A percentile compares a stretch with the other conserved stretches of the same genome.
phyloP scores from a whole-genome alignment of 1,140 invertebrate species.

The Bombus impatiens region DNA sequence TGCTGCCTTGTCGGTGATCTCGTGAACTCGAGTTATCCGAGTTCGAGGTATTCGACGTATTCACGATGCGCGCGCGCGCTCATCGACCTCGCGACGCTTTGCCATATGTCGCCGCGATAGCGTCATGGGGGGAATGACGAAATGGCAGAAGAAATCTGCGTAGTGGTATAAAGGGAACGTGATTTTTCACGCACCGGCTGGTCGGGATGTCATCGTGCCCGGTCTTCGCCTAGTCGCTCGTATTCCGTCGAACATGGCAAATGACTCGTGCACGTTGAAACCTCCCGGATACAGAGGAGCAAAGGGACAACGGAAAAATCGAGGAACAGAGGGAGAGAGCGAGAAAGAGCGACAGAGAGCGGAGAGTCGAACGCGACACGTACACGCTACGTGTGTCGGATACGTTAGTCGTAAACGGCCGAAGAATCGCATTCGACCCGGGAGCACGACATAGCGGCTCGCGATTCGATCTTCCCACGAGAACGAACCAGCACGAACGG shows the following conservation, averaged over 20 bases:
- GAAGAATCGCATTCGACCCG: constrained; percentile 57
- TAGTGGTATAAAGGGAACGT: constrained; percentile 47
- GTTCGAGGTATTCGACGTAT: constrained; percentile 6
- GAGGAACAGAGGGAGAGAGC: not conserved
- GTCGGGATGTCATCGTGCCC: constrained; percentile 54
- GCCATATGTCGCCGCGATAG: constrained; percentile 27
- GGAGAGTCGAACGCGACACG: constrained; percentile 60
- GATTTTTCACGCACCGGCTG: constrained; percentile 75
- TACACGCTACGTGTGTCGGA: constrained; percentile 67
- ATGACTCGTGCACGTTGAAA: constrained; percentile 66
- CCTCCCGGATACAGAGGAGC: not conserved
- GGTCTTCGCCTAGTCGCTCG: constrained; percentile 30
- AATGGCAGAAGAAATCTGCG: constrained; percentile 60
- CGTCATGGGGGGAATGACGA: constrained; percentile 14
- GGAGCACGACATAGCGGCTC: constrained; percentile 26
- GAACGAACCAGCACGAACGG: constrained; percentile 46
- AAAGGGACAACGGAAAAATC: constrained; percentile 45
- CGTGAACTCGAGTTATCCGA: not conserved
- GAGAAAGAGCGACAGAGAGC: not conserved
- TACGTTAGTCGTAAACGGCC: constrained; percentile 68
- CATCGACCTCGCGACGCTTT: not conserved
- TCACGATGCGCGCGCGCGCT: not conserved
- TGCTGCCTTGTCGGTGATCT: not conserved
- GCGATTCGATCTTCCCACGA: constrained; percentile 60
- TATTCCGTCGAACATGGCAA: constrained; percentile 64